Percentiles rank a stretch among this genome's conserved stretches.
Evolutionary conservation across 2,113 vertebrate genomes (phyloP).

Genomic region (Callaeas wilsoni): DNA sequence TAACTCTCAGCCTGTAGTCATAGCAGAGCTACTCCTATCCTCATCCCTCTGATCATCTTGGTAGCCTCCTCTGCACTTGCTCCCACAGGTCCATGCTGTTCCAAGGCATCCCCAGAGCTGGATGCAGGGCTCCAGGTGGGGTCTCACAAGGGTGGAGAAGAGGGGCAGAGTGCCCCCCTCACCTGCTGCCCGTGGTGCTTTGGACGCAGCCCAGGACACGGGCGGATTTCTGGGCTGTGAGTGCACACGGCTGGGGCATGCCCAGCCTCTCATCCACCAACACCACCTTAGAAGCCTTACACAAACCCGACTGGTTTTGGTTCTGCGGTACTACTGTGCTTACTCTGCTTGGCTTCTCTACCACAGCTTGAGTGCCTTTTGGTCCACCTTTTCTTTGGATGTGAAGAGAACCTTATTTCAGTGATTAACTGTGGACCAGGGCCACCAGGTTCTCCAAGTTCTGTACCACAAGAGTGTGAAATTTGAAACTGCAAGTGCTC

Average conservation of each 20-base stretch:
- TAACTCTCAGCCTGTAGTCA: background rate
- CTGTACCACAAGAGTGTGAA: fast-evolving
- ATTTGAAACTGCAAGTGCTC: background rate
- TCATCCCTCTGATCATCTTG: background rate
- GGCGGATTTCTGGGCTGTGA: background rate
- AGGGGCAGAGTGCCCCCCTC: background rate
- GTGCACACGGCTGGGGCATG: fast-evolving
- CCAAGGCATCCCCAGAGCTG: background rate
- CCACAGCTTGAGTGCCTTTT: background rate
- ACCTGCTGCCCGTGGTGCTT: background rate
- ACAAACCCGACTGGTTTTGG: background rate
- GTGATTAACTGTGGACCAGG: background rate
- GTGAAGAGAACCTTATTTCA: background rate
- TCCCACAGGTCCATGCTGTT: background rate
- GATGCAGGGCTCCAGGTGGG: background rate
- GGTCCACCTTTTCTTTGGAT: background rate
- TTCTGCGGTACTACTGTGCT: background rate
- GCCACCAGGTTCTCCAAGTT: background rate
- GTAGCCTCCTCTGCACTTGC: background rate
- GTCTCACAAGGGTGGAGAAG: background rate
- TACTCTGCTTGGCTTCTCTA: background rate
- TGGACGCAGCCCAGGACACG: background rate
- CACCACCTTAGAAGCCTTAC: background rate
- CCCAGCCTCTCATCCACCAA: background rate
- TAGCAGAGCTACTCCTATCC: background rate